A percentile compares a stretch with the other conserved stretches of the same genome.
phyloP scores from a whole-genome alignment of 2,797 vertebrate species.

The Cercopithecus hamlyni region DNA sequence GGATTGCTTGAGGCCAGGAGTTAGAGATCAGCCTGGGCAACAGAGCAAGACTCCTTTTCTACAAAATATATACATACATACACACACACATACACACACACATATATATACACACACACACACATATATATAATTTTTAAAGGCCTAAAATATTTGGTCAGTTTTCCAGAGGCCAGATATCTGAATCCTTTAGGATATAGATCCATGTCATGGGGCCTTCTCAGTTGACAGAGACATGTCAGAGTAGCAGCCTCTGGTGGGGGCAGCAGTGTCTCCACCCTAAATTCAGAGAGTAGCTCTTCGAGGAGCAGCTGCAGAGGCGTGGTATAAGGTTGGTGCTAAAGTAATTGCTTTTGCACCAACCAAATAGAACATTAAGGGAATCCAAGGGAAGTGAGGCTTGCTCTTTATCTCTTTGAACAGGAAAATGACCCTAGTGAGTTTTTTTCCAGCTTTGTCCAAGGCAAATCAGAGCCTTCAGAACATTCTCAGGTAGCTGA shows the following conservation, averaged over 20 bases:
- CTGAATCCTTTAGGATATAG: neutral
- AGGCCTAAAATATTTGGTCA: neutral
- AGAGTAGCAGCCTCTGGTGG: neutral
- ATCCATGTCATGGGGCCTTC: neutral
- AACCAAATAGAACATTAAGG: neutral
- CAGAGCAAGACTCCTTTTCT: neutral
- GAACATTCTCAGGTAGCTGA: neutral
- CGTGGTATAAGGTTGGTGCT: neutral
- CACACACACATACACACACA: no score
- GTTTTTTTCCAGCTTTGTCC: neutral
- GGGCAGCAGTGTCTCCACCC: neutral
- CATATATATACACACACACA: no score
- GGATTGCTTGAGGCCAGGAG: neutral
- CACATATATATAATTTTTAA: neutral
- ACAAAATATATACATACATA: neutral
- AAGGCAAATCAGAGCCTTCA: neutral
- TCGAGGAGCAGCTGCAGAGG: neutral
- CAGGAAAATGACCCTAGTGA: neutral
- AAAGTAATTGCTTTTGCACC: neutral
- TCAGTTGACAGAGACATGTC: neutral
- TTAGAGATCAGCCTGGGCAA: neutral
- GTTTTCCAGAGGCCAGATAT: neutral
- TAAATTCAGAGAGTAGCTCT: neutral
- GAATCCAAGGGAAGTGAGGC: neutral
- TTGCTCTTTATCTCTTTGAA: neutral